phyloP scores from a whole-genome alignment of 2,113 vertebrate species.

The Damaliscus lunatus region DNA sequence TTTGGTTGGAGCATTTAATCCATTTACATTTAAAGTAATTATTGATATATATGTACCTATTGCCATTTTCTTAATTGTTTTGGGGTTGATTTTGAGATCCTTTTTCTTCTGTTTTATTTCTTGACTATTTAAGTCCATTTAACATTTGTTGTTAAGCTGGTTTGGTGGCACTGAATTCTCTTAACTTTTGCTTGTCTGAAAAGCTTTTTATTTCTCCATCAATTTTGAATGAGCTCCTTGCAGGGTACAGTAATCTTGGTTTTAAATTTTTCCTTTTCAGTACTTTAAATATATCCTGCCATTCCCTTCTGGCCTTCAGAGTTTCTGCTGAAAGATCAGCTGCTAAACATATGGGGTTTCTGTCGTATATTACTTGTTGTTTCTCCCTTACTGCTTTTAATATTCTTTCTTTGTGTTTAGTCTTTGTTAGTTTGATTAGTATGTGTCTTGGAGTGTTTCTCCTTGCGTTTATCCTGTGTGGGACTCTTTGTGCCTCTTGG shows the following conservation, averaged over 20 bases:
- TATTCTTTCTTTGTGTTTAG: background rate
- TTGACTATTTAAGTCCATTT: background rate
- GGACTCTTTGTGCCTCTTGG: background rate
- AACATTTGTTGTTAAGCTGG: background rate
- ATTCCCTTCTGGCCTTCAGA: background rate
- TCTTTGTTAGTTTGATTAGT: background rate
- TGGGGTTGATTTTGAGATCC: background rate
- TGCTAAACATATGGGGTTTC: background rate
- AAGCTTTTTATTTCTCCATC: background rate
- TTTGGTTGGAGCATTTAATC: background rate
- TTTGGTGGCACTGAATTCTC: background rate
- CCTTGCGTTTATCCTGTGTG: background rate
- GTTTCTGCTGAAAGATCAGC: background rate
- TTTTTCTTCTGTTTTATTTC: background rate
- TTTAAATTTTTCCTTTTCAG: background rate
- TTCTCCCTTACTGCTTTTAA: background rate
- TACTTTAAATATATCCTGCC: background rate
- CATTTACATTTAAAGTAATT: background rate
- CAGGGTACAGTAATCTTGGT: background rate
- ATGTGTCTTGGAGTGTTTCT: background rate
- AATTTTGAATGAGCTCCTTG: background rate
- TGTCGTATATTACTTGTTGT: background rate
- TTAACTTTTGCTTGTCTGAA: background rate
- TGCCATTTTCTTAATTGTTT: background rate
- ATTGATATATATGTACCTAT: background rate